phyloP scores from a whole-genome alignment of 2,888 invertebrate species.

The Macroteleia sp. region DNA sequence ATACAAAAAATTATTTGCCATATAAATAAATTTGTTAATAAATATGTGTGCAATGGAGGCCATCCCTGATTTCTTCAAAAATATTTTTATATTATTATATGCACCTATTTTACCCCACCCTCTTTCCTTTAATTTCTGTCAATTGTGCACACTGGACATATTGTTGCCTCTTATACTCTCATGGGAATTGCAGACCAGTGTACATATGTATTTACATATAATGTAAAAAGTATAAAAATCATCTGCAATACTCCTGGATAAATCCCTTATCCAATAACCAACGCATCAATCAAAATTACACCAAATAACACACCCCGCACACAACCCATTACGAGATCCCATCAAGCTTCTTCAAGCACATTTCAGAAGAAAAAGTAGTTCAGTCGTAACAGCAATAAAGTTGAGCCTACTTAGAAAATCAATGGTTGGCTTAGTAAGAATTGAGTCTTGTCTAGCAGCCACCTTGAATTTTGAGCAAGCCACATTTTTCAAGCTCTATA shows the following conservation, averaged over 20 bases:
- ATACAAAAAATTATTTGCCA: no score
- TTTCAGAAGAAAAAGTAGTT: conserved; percentile 48
- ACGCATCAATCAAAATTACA: neutral
- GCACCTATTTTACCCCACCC: no score
- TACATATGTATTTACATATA: no score
- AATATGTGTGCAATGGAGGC: no score
- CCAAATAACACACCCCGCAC: conserved; percentile 3
- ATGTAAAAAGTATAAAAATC: neutral
- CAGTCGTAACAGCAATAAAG: conserved; percentile 40
- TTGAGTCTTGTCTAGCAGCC: conserved; percentile 57
- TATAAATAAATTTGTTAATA: no score
- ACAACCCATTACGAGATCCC: conserved; percentile 5
- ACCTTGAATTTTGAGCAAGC: conserved; percentile 58
- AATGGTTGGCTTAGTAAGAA: conserved; percentile 52
- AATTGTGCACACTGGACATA: no score
- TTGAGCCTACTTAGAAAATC: conserved; percentile 53
- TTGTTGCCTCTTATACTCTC: no score
- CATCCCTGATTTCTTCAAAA: no score
- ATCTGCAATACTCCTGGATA: neutral
- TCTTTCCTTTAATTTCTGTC: no score
- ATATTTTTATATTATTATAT: no score
- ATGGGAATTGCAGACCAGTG: no score
- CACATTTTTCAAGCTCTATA: conserved; percentile 56
- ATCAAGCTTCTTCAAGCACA: conserved; percentile 50
- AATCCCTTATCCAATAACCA: neutral